phyloP scores from a whole-genome alignment of 2,113 vertebrate genomes.

The Alouatta palliata region DNA sequence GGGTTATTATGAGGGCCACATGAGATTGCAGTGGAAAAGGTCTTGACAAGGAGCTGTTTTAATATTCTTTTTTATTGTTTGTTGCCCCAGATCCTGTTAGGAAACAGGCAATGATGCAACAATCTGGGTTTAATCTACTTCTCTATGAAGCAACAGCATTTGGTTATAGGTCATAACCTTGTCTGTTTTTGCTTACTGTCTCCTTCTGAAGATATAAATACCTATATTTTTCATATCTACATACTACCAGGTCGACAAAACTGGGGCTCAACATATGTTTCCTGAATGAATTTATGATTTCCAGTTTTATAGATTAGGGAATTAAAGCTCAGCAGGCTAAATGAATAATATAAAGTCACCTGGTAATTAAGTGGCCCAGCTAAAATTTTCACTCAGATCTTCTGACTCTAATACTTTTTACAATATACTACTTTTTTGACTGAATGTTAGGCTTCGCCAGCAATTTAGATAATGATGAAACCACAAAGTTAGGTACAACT shows the following conservation, averaged over 20 bases:
- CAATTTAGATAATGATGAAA: conserved; percentile 44
- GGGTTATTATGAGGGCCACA: background rate
- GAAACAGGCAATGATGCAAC: background rate
- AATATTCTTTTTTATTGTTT: background rate
- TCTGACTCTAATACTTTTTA: background rate
- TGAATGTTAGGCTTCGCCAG: background rate
- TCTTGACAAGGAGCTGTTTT: conserved; percentile 11
- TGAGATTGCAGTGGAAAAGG: background rate
- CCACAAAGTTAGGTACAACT: background rate
- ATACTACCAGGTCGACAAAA: background rate
- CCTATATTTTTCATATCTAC: background rate
- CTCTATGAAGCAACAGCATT: background rate
- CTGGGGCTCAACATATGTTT: background rate
- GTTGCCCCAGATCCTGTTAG: background rate
- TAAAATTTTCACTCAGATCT: background rate
- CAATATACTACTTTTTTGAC: background rate
- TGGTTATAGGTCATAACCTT: background rate
- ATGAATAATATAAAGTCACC: background rate
- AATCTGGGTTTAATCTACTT: background rate
- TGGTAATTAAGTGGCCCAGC: background rate
- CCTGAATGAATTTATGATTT: background rate
- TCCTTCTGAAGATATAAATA: conserved; percentile 7
- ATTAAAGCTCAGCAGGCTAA: background rate
- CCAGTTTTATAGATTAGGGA: conserved; percentile 27
- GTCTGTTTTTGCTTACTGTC: background rate